Conservation (phyloP, 2,888 invertebrate species). For the Ischnus inquisitorius region DNA sequence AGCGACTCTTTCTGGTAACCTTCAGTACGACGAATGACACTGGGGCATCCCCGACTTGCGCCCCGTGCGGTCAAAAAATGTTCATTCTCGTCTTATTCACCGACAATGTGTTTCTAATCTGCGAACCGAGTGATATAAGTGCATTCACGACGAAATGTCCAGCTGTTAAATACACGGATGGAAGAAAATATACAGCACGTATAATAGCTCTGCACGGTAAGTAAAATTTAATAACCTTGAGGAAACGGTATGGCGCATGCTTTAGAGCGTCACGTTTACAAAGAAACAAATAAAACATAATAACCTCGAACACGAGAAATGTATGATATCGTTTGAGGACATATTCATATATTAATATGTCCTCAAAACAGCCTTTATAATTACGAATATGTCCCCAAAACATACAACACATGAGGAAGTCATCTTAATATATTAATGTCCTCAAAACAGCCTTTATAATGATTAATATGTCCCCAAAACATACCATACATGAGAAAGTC, state of each 20-base stretch:
- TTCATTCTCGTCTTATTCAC: slow-evolving; percentile 8
- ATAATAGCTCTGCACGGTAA: slow-evolving; percentile 23
- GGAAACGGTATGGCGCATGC: not conserved
- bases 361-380: not conserved
- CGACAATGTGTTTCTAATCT: slow-evolving; percentile 11
- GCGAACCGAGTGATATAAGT: not conserved
- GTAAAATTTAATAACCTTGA: slow-evolving; percentile 9
- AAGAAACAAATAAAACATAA: not conserved
- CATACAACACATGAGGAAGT: not conserved
- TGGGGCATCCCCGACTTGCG: too few relatives aligned
- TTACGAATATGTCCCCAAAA: not conserved
- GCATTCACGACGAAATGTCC: slow-evolving; percentile 26
- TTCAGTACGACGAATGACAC: too few relatives aligned
- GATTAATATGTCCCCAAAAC: not conserved
- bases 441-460: not conserved
- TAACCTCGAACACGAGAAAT: not conserved
- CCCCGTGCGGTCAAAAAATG: not conserved
- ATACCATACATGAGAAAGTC: not conserved
- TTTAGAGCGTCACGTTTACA: too few relatives aligned
- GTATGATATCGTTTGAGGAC: slow-evolving; percentile 18
- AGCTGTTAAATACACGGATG: slow-evolving; percentile 8
- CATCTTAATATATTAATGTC: not conserved
- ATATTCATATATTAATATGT: slow-evolving; percentile 6
- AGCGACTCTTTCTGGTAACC: too few relatives aligned
- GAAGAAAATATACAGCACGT: slow-evolving; percentile 27